Evolutionary conservation across 2,113 vertebrate species (phyloP), one percentile per base, ranked within the genome.

Genomic region (Mystacornis crossleyi): DNA sequence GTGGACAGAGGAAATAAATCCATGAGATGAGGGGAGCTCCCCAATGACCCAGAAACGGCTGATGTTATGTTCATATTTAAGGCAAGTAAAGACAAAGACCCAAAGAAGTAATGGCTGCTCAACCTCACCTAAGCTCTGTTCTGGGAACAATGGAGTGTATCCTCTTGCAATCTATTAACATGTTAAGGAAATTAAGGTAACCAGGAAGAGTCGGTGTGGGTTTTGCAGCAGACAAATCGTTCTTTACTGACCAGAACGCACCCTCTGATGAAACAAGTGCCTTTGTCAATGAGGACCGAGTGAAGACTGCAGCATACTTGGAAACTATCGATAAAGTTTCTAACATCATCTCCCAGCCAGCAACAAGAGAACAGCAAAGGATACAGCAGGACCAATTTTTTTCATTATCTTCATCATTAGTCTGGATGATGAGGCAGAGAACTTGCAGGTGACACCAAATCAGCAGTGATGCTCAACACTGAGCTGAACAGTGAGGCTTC

Each of bases 401-500:
- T 74, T 57, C 42, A 33, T 7, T 48, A 53, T 34, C 31, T 70
- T 78, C 55, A 42, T 45, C 3, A 1, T 33, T 54, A 67, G 40
- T 8, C 34, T 45, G 33, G 31, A 79, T 5, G 3, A 70, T 29
- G 15, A 86, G 10, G 42, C 19, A 89, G 31, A 47, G 6, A 69
- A 61, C 42, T 74, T 74, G 28, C 19, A 86, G 36, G 15, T 43
- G 42, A 86, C 31, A 53, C 10, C 51, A 43, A 47, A 66, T 8
- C 4, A 69, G 70, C 28, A 43, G n/a, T 1, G 2, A 47, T 18
- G 65, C 6, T 20, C 1, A 4, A 79, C 13, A 29, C 0, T 38
- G 42, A 40, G 62, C 6, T 24, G 16, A 86, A 36, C 36, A 50
- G 20, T 2, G 62, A 23, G 14, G 6, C 13, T 53, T 61, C 20